Conservation (phyloP, 2,797 vertebrate species). For the Hydrocynus forskahlii region DNA sequence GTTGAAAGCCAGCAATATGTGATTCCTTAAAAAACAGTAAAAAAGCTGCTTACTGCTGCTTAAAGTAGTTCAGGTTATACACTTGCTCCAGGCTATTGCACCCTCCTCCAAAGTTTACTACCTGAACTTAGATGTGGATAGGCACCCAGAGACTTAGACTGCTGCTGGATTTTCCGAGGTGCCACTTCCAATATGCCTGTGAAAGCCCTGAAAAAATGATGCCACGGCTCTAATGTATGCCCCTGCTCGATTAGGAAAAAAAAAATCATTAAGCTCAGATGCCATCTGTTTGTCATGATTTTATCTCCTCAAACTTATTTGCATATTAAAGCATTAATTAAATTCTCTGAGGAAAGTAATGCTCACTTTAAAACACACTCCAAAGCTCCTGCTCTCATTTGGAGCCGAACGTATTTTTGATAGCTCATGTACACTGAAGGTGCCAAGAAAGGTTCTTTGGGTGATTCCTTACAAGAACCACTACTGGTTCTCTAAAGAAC, state of each 20-base stretch:
- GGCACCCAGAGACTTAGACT: slow-evolving; percentile 14
- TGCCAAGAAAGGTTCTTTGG: neutral
- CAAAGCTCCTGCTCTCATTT: slow-evolving; percentile 70
- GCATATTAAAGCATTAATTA: slow-evolving; percentile 99
- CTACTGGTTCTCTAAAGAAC: neutral
- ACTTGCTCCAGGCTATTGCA: neutral
- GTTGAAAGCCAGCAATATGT: neutral
- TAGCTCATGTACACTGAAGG: slow-evolving; percentile 39
- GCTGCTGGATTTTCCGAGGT: slow-evolving; percentile 38
- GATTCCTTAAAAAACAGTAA: neutral
- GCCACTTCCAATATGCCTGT: slow-evolving; percentile 50
- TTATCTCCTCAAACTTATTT: slow-evolving; percentile 93
- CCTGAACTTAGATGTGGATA: neutral
- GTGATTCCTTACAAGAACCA: neutral
- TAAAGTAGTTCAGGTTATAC: neutral
- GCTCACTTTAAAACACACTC: slow-evolving; percentile 80
- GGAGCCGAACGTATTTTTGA: slow-evolving; percentile 59
- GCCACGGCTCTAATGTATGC: slow-evolving; percentile 77
- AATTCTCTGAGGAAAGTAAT: slow-evolving; percentile 86
- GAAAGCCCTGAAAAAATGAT: slow-evolving; percentile 75
- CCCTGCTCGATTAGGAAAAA: slow-evolving; percentile 74
- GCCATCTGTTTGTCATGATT: slow-evolving; percentile 94
- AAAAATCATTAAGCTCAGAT: slow-evolving; percentile 93
- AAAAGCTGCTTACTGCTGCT: neutral
- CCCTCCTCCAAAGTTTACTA: slow-evolving; percentile 2